Conservation (phyloP, 2,113 vertebrate species). For the Benitochromis conjunctus region DNA sequence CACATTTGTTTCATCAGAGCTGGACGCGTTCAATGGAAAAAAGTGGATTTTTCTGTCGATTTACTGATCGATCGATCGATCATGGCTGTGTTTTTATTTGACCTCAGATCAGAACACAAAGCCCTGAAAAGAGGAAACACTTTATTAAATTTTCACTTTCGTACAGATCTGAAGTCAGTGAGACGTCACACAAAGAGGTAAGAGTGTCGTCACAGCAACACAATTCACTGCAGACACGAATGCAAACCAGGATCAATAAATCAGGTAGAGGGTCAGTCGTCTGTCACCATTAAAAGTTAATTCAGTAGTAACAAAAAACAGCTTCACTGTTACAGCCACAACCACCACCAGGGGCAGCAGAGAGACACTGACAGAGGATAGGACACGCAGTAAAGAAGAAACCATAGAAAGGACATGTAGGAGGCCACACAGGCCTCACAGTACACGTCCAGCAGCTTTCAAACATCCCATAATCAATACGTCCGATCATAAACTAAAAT, state of each 20-base stretch:
- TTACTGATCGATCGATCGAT: not conserved
- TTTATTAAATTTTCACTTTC: not conserved
- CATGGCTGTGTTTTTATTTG: not conserved
- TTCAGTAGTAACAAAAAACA: not conserved
- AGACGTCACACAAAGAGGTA: not conserved
- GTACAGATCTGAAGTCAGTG: not conserved
- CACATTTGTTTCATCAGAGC: not conserved
- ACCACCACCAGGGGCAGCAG: not conserved
- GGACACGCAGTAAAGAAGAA: not conserved
- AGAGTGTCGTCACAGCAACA: not conserved
- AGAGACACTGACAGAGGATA: not conserved
- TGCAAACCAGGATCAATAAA: not conserved
- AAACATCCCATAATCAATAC: not conserved
- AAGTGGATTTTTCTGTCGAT: not conserved
- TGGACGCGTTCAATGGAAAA: not conserved
- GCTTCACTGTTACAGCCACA: not conserved
- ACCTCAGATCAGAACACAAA: not conserved
- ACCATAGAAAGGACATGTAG: not conserved
- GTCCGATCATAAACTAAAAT: not conserved
- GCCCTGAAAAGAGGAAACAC: not conserved
- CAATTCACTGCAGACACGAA: not conserved
- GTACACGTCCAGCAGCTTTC: not conserved
- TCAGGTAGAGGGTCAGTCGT: not conserved
- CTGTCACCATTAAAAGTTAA: not conserved
- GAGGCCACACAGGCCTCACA: not conserved